phyloP scores from a whole-genome alignment of 2,113 vertebrate species.

The Halichoeres trimaculatus region DNA sequence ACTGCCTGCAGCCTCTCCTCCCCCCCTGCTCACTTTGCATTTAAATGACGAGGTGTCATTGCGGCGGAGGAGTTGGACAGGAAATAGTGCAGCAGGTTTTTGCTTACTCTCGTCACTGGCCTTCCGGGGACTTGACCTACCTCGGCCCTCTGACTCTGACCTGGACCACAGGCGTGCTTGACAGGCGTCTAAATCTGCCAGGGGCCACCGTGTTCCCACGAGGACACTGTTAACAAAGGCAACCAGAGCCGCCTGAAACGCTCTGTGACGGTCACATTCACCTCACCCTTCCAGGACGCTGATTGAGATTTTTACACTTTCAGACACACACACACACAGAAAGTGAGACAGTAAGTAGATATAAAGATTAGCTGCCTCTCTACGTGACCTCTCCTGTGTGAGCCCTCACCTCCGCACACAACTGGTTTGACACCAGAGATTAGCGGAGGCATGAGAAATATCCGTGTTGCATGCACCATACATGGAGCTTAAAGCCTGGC shows the following conservation, averaged over 20 bases:
- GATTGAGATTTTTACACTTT: slow-evolving; percentile 12
- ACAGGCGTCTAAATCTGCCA: slow-evolving; percentile 39
- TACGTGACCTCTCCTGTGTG: slow-evolving; percentile 10
- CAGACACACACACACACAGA: slow-evolving; percentile 2
- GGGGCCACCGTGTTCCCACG: slow-evolving; percentile 48
- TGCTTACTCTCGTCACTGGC: slow-evolving; percentile 41
- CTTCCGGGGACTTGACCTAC: slow-evolving; percentile 42
- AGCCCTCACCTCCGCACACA: not conserved
- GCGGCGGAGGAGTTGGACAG: slow-evolving; percentile 11
- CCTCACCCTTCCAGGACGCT: slow-evolving; percentile 33
- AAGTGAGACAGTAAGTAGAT: slow-evolving; percentile 16
- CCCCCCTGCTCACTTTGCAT: slow-evolving; percentile 42
- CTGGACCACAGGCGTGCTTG: slow-evolving; percentile 40
- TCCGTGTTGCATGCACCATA: not conserved
- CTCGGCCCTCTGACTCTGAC: slow-evolving; percentile 39
- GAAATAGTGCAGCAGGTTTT: slow-evolving; percentile 16
- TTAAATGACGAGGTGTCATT: slow-evolving; percentile 45
- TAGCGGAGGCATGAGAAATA: slow-evolving; percentile 17
- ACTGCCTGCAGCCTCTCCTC: slow-evolving; percentile 36
- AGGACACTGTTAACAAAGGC: slow-evolving; percentile 59
- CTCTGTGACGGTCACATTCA: slow-evolving; percentile 13
- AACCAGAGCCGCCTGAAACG: slow-evolving; percentile 23
- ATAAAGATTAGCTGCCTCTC: slow-evolving; percentile 12
- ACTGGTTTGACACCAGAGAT: not conserved
- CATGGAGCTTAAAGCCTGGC: not conserved